These are phyloP conservation scores for Aegotheles bennettii DNA, from an alignment of 2,113 vertebrate genomes.

Conservation along the genomic window DNA sequence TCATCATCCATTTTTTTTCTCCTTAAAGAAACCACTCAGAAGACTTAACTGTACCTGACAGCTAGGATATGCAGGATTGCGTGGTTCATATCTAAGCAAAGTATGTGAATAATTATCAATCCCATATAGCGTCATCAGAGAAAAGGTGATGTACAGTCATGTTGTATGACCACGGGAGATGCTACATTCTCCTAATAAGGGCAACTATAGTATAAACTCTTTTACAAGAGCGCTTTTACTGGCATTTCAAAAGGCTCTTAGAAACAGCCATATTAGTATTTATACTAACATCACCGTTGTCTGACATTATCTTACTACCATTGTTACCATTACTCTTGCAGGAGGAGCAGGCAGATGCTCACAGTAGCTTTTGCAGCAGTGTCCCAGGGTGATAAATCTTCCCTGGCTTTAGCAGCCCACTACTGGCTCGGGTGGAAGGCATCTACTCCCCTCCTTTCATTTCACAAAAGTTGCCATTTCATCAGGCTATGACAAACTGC, in stretches of 20 bases:
- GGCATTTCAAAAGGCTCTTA: not conserved
- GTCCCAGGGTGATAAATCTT: not conserved
- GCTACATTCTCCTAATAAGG: not conserved
- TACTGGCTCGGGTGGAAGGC: not conserved
- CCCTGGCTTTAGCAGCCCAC: not conserved
- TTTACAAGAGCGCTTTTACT: not conserved
- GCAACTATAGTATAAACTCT: not conserved
- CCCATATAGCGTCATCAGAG: not conserved
- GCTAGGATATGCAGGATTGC: not conserved
- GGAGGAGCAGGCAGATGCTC: not conserved
- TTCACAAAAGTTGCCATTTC: not conserved
- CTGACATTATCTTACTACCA: not conserved
- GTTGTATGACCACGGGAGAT: not conserved
- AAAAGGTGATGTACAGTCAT: not conserved
- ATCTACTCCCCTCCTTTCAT: not conserved
- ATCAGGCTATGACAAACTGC: not conserved
- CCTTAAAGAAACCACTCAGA: not conserved
- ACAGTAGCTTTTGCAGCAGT: not conserved
- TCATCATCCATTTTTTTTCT: not conserved
- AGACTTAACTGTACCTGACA: not conserved
- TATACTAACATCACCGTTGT: not conserved
- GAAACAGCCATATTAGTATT: not conserved
- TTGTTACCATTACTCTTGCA: fast-evolving
- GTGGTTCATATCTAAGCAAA: not conserved
- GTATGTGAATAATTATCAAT: not conserved